Percentiles rank a stretch among this genome's conserved stretches.
Conservation (phyloP, 2,113 vertebrate species). For the Noctilio leporinus region DNA sequence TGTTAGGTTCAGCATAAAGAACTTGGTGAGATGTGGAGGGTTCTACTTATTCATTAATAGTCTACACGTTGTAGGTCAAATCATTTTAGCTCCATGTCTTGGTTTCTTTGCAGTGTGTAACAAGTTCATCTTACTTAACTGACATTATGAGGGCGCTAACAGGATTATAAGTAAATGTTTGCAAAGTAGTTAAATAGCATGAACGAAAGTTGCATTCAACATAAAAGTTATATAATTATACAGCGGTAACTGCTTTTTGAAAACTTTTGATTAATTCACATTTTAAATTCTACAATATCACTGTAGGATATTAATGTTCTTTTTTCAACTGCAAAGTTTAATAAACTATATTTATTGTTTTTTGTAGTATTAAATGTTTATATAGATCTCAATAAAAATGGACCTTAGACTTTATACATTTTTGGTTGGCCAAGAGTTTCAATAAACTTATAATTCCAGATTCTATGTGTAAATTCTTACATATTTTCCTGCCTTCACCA, state of each 20-base stretch:
- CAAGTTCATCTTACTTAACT: constrained; percentile 26
- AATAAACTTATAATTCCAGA: background rate
- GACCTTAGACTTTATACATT: background rate
- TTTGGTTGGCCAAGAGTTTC: background rate
- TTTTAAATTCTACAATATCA: constrained; percentile 23
- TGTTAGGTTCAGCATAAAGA: background rate
- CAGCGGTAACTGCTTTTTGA: background rate
- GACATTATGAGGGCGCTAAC: background rate
- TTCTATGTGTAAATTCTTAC: background rate
- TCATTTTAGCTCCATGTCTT: background rate
- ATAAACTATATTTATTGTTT: background rate
- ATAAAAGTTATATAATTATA: background rate
- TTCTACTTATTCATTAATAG: background rate
- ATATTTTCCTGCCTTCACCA: background rate
- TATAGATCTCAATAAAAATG: background rate
- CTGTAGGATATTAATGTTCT: background rate
- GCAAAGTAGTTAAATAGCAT: background rate
- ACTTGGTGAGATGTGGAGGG: background rate
- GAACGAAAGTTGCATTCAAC: background rate
- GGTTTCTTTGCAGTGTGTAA: background rate
- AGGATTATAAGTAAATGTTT: constrained; percentile 44
- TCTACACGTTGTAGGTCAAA: background rate
- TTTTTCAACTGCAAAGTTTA: background rate
- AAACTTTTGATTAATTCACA: background rate
- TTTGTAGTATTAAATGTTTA: background rate